phyloP scores from a whole-genome alignment of 2,113 vertebrate genomes.

The Varanus salvator region DNA sequence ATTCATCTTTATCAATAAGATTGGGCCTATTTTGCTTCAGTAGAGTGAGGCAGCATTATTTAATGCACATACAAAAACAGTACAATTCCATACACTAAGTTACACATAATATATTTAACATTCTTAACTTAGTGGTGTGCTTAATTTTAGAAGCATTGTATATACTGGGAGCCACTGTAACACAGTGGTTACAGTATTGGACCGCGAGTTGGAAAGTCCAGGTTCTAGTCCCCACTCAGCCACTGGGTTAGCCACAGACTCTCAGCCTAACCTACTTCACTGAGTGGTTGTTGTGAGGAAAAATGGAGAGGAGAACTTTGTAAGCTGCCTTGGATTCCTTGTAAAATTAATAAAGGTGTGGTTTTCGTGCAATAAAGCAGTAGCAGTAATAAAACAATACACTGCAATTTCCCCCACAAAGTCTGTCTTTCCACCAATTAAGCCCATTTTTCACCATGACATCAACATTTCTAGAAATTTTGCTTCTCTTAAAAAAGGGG shows the following conservation, averaged over 20 bases:
- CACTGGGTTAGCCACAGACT: too few species aligned
- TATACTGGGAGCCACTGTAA: background rate
- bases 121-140: background rate
- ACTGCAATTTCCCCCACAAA: background rate
- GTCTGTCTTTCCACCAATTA: background rate
- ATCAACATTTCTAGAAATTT: background rate
- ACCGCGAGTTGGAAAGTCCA: too few species aligned
- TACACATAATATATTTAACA: background rate
- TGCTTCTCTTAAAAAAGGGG: background rate
- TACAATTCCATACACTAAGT: background rate
- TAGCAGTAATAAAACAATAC: too few species aligned
- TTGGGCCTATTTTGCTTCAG: background rate
- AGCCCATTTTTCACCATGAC: background rate
- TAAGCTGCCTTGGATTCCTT: too few species aligned
- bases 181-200: too few species aligned
- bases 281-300: too few species aligned
- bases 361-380: too few species aligned
- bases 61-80: background rate
- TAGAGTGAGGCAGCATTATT: background rate
- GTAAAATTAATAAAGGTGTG: too few species aligned
- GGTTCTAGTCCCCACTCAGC: too few species aligned
- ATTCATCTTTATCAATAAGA: background rate
- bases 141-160: background rate
- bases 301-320: too few species aligned
- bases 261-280: too few species aligned